Evolutionary conservation across 2,888 invertebrate species (phyloP), one percentile per base, ranked within the genome.

Genomic region (Philereme vetulata): DNA sequence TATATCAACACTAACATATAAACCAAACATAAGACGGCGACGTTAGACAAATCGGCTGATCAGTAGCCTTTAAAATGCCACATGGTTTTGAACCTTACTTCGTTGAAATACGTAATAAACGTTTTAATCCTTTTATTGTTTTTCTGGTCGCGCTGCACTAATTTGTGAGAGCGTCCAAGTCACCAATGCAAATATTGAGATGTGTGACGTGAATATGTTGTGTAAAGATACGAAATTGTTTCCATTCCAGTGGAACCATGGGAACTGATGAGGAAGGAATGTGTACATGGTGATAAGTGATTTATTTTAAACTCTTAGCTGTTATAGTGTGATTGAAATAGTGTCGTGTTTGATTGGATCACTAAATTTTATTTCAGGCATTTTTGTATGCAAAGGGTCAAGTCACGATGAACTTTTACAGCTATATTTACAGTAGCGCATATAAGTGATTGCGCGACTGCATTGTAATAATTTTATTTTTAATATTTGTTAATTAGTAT

Each of bases 191-290:
- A 92, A 92, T 87, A 91, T 61, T 61, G 61, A 21, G 45, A 46
- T 45, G 46, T 77, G 78, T 68, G 76, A 84, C 81, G 91, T 91
- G 87, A 91, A 92, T 90, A 80, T 77, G 71, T 90, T 91, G 85
- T 78, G 91, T 89, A 87, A 91, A 91, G 88, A 86, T 81, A 80
- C 82, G 88, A 89, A 88, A 88, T 89, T 90, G 88, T 90, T 90
- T 88, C 88, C 85, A 85, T 90, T 88, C 88, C 85, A 85, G 74
- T 69, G 73, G 73, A 72, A 72, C 73, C 87, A 85, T 90, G 90
- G 90, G 91, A 90, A 90, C 82, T 69, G 70, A 68, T 67, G 72
- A 66, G 55, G 75, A 70, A 69, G 73, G 70, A 64, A 70, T 70
- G 68, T 64, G 46, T 57, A 64, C 51, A 49, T 63, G 63, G 65